These are phyloP conservation scores for Ammodytes dubius DNA, from an alignment of 2,113 vertebrate species.

Conservation along the genomic window DNA sequence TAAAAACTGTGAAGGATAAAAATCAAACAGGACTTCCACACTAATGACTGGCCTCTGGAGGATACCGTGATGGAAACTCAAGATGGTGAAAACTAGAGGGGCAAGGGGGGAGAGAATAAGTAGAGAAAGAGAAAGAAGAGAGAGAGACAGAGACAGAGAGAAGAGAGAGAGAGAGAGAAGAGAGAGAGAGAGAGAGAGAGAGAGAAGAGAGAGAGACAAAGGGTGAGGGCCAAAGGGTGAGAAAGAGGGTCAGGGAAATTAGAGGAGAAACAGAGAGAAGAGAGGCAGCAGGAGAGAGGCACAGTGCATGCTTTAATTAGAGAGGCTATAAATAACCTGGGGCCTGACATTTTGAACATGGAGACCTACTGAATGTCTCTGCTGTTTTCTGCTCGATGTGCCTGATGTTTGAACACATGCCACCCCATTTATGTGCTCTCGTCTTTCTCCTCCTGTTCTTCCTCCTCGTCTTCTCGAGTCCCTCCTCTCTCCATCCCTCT, in stretches of 20 bases:
- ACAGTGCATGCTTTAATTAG: slow-evolving; percentile 80
- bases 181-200: slow-evolving; percentile 17
- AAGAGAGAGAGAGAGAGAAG: slow-evolving; percentile 35
- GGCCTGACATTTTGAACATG: slow-evolving; percentile 81
- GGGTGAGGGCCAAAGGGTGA: slow-evolving; percentile 48
- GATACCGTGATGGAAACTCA: slow-evolving; percentile 27
- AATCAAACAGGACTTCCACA: slow-evolving; percentile 58
- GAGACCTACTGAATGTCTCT: slow-evolving; percentile 70
- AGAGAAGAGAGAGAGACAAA: slow-evolving; percentile 26
- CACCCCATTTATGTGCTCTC: slow-evolving; percentile 54
- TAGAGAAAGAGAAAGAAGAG: slow-evolving; percentile 21
- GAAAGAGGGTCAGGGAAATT: slow-evolving; percentile 64
- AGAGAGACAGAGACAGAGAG: slow-evolving; percentile 15
- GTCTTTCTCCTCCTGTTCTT: slow-evolving; percentile 19
- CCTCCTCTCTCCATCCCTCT: slow-evolving; percentile 23
- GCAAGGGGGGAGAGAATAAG: neutral
- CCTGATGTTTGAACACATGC: slow-evolving; percentile 77
- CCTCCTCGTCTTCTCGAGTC: slow-evolving; percentile 21
- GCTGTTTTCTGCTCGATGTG: slow-evolving; percentile 66
- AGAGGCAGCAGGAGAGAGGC: slow-evolving; percentile 62
- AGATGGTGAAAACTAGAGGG: slow-evolving; percentile 16
- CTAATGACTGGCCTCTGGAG: slow-evolving; percentile 56
- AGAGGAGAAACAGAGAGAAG: slow-evolving; percentile 52
- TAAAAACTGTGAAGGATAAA: slow-evolving; percentile 59
- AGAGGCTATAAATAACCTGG: slow-evolving; percentile 81